Evolutionary conservation across 2,888 invertebrate species (phyloP), one percentile per base, ranked within the genome.

Genomic region (Fragum whitleyi): DNA sequence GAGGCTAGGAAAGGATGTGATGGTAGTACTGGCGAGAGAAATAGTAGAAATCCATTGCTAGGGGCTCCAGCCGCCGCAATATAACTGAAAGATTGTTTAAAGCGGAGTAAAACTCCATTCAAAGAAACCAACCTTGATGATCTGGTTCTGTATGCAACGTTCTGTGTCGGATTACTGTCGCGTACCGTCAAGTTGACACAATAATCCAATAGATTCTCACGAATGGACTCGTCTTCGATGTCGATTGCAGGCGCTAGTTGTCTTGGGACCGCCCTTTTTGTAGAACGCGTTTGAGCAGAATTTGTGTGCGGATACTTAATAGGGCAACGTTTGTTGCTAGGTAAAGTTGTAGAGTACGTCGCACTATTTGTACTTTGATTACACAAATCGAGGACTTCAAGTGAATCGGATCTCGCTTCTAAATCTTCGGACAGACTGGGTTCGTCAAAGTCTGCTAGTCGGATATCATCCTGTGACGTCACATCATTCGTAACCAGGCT

Each of bases 161-260:
- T 14, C 2, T 69, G 69, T 23, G 32, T 7, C 23, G 0, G 14
- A 28, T 32, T 14, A 0, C 21, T 16, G 23, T 23, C 57, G 1
- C 21, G 19, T 6, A 26, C 26, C 32, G 21, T 2, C 51, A 65
- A 39, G 47, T 82, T 82, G 1, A 79, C 82, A 32, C 76, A 73
- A 36, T 65, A 76, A 39, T 82, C 79, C 32, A 82, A 51, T 29
- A 79, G 11, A 14, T 57, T 69, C 23, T 82, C 82, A 14, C 65
- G 39, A 0, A 79, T 21, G 0, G 82, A 79, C 59, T 82, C 82
- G 29, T 55, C 67, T 21, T 82, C 82, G 6, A 82, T 76, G 7
- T 57, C 62, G 5, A 82, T 76, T 21, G 78, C 82, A 5, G 82
- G 82, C 11, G 82, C 82, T 7, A 79, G 53, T 21, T 67, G 55